These are phyloP conservation scores for Harpagoxenus sublaevis DNA, from an alignment of 2,888 invertebrate genomes.

Conservation along the genomic window DNA sequence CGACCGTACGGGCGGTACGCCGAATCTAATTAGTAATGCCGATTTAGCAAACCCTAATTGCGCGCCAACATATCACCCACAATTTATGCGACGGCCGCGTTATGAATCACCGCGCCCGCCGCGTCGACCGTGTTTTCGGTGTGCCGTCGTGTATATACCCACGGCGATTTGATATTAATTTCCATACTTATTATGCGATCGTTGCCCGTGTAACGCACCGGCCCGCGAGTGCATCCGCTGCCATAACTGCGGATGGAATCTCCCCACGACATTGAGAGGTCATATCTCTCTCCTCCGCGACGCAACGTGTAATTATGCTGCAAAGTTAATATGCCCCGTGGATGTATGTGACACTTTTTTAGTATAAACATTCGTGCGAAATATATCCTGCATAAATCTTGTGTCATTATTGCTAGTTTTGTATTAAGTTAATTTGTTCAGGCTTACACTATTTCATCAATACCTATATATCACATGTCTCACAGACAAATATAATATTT, in stretches of 20 bases:
- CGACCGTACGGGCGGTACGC: slow-evolving; percentile 72
- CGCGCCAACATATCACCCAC: slow-evolving; percentile 81
- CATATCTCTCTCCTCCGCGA: background rate
- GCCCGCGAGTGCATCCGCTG: slow-evolving; percentile 26
- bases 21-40: slow-evolving; percentile 84
- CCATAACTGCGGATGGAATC: slow-evolving; percentile 24
- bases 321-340: slow-evolving; percentile 1
- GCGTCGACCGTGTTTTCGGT: slow-evolving; percentile 65
- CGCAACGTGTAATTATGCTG: slow-evolving; percentile 23
- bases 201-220: slow-evolving; percentile 34
- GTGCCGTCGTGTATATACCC: slow-evolving; percentile 27
- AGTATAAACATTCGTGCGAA: background rate
- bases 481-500: background rate
- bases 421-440: background rate
- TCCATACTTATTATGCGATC: slow-evolving; percentile 67
- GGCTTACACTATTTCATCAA: background rate
- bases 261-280: background rate
- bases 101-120: slow-evolving; percentile 74
- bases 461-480: background rate
- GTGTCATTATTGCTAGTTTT: background rate
- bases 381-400: background rate
- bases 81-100: slow-evolving; percentile 82
- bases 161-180: slow-evolving; percentile 67
- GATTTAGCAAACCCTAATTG: slow-evolving; percentile 84
- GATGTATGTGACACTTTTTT: background rate